phyloP scores from a whole-genome alignment of 1,140 invertebrate species.

The Heliconius melpomene region DNA sequence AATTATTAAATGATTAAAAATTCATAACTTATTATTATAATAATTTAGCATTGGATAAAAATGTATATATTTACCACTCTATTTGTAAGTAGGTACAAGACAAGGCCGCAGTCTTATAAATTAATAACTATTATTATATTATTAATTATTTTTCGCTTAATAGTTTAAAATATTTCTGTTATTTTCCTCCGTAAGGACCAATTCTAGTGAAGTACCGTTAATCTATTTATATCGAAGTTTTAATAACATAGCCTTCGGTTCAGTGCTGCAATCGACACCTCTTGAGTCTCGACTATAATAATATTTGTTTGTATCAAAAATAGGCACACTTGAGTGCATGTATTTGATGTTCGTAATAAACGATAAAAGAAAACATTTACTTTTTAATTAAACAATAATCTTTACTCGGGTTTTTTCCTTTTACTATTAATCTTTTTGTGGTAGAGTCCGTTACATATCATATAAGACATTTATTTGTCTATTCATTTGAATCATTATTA shows the following conservation, averaged over 20 bases:
- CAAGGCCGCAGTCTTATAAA: background rate
- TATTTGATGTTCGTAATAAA: background rate
- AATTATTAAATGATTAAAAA: background rate
- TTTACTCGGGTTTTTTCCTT: background rate
- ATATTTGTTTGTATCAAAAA: constrained; percentile 22
- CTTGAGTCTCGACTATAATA: constrained; percentile 13
- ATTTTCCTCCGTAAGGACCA: background rate
- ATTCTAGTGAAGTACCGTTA: constrained; percentile 18
- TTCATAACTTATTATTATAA: background rate
- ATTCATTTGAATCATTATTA: background rate
- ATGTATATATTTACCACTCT: background rate
- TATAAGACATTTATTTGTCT: background rate
- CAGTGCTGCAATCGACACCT: constrained; percentile 24
- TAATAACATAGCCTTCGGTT: constrained; percentile 34
- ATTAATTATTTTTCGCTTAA: background rate
- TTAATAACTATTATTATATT: background rate
- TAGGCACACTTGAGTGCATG: constrained; percentile 22
- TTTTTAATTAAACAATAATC: background rate
- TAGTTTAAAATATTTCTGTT: background rate
- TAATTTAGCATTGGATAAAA: background rate
- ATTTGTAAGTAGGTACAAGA: background rate
- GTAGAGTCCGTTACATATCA: too few relatives aligned
- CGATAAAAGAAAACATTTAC: constrained; percentile 8
- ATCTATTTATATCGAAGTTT: constrained; percentile 25
- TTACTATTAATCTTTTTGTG: background rate